Evolutionary conservation across 2,113 vertebrate species (phyloP).

Genomic region (Malaclemys terrapin): DNA sequence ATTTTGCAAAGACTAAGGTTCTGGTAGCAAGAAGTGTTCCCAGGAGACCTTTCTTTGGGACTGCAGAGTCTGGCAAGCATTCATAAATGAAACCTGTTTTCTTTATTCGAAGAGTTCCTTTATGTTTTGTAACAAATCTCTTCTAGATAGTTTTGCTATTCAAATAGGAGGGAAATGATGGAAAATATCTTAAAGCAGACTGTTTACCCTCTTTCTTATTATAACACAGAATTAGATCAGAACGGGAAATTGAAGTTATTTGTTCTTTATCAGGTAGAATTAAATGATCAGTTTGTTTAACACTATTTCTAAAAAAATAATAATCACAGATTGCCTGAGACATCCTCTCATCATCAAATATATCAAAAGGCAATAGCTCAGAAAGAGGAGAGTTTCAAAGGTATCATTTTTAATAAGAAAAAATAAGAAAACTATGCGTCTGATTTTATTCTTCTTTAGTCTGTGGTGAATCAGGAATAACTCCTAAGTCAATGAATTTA

Average conservation of each 20-base stretch:
- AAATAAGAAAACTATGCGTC: not conserved
- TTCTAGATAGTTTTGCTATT: not conserved
- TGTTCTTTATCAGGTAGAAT: not conserved
- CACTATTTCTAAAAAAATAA: not conserved
- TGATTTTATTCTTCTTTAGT: not conserved
- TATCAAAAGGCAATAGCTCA: not conserved
- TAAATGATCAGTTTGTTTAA: not conserved
- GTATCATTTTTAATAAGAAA: not conserved
- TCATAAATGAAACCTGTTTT: constrained; percentile 46
- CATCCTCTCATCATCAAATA: not conserved
- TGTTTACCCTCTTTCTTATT: not conserved
- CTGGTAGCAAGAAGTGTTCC: constrained; percentile 46
- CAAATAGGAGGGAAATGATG: not conserved
- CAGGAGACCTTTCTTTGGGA: constrained; percentile 37
- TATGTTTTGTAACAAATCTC: constrained; percentile 33
- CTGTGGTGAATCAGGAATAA: not conserved
- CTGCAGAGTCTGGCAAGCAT: constrained; percentile 10
- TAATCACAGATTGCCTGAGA: not conserved
- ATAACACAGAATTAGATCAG: not conserved
- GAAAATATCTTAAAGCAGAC: not conserved
- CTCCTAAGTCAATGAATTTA: not conserved
- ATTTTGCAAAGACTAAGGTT: constrained; percentile 43
- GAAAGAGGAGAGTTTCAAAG: not conserved
- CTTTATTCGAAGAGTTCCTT: constrained; percentile 2
- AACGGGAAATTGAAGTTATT: not conserved